Base-by-base conservation (phyloP, 2,797 vertebrate species). In the Scolopax bukidnonensis region DNA sequence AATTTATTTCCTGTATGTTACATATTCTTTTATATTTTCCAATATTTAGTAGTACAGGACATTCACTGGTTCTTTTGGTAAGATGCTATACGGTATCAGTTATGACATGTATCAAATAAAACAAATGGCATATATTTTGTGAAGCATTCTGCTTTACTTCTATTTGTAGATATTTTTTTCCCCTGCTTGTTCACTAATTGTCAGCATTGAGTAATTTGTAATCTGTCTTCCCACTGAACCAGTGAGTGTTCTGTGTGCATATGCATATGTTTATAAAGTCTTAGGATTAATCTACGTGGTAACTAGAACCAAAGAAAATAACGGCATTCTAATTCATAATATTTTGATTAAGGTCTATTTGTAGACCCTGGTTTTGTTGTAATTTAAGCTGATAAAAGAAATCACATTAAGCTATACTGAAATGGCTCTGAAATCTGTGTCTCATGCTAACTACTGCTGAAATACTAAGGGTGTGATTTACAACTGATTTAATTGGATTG, bases 381-480 rank as follows among this genome's bases (percentile, higher is more conserved):
- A 84, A 96, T 93, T 87, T 92, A 87, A 83, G 48, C 61, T 85
- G 91, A 90, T 87, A 95, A 93, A 94, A 92, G 78, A 93, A 95
- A 89, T 88, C 83, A 61, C 80, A 82, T 93, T 96, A 91, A 92
- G 75, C 81, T 85, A 43, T 80, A 90, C 68, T 89, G 61, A 96
- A 95, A 94, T 68, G 84, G 64, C 64, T 92, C 84, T 54, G 71
- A 95, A 96, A 89, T 96, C 70, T 88, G 64, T 50, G 33, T 90
- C 88, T 96, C 38, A 16, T 36, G n/a, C 60, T 94, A 94, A 87
- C 81, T 92, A 41, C 84, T 75, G 82, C 90, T 84, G 90, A 96
- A 96, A 95, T 87, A 84, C 71, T 95, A 87, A 94, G 94, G 78
- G 75, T 95, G 78, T 96, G 91, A 97, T 96, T 96, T 97, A 94